Evolutionary conservation across 2,113 vertebrate genomes (phyloP).

Genomic region (Hypanus sabinus): DNA sequence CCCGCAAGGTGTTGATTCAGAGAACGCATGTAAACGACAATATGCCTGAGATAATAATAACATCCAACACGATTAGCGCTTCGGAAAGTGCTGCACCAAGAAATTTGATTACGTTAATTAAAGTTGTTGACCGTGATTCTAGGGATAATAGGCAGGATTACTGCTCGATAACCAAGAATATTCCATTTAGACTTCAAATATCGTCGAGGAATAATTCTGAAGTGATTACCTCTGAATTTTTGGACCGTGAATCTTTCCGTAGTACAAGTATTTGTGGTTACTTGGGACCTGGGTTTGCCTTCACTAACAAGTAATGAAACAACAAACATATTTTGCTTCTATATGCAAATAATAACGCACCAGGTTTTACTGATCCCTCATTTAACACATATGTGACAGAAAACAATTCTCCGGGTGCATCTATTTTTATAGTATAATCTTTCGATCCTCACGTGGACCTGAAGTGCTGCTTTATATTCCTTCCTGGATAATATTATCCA

Average conservation of each 20-base stretch:
- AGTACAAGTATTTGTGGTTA: slow-evolving; percentile 52
- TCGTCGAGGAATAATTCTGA: slow-evolving; percentile 56
- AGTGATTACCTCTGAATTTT: slow-evolving; percentile 45
- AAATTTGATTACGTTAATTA: slow-evolving; percentile 47
- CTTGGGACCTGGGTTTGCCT: slow-evolving; percentile 48
- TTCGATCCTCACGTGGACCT: slow-evolving; percentile 51
- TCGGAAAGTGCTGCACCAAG: slow-evolving; percentile 45
- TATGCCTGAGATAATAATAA: slow-evolving; percentile 45
- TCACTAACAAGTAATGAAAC: slow-evolving; percentile 45
- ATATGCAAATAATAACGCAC: slow-evolving; percentile 54
- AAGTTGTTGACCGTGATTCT: slow-evolving; percentile 50
- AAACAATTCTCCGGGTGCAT: slow-evolving; percentile 53
- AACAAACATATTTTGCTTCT: slow-evolving; percentile 48
- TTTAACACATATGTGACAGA: slow-evolving; percentile 39
- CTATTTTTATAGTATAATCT: slow-evolving; percentile 49
- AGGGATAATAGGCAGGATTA: slow-evolving; percentile 46
- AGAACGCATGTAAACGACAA: slow-evolving; percentile 55
- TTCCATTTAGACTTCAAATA: slow-evolving; percentile 51
- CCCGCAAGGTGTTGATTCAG: slow-evolving; percentile 46
- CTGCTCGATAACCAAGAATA: slow-evolving; percentile 45
- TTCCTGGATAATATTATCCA: too few relatives aligned
- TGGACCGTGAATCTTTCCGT: slow-evolving; percentile 58
- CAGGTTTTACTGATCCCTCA: slow-evolving; percentile 46
- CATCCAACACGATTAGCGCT: slow-evolving; percentile 42
- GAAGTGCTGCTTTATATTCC: too few relatives aligned